These are phyloP conservation scores for Drosophila kokeensis DNA, from an alignment of 2,888 invertebrate genomes.

Conservation along the genomic window DNA sequence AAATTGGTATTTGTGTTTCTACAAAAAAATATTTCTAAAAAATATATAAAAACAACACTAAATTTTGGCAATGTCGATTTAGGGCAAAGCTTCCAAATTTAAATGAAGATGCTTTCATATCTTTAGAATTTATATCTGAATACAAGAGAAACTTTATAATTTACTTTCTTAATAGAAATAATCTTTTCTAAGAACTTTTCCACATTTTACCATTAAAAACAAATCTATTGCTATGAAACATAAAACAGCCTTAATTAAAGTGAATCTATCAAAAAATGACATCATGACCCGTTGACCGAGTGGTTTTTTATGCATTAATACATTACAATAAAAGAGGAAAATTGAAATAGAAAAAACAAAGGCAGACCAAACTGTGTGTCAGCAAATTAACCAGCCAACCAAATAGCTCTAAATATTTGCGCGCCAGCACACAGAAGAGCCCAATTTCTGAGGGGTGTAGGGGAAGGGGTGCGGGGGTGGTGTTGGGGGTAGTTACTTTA, in stretches of 20 bases:
- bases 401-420: constrained; percentile 60
- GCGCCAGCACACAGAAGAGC: constrained; percentile 7
- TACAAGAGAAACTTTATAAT: too few relatives aligned
- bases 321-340: constrained; percentile 52
- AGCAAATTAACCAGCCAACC: constrained; percentile 56
- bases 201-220: too few relatives aligned
- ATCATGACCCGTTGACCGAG: constrained; percentile 78
- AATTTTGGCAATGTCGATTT: too few relatives aligned
- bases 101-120: too few relatives aligned
- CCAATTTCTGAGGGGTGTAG: background rate
- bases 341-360: background rate
- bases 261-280: constrained; percentile 73
- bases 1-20: too few relatives aligned
- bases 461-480: background rate
- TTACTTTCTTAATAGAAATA: too few relatives aligned
- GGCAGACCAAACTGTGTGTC: constrained; percentile 1
- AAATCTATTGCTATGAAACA: too few relatives aligned
- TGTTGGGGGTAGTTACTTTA: background rate
- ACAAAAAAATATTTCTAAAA: too few relatives aligned
- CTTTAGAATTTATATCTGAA: too few relatives aligned
- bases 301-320: constrained; percentile 60
- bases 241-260: constrained; percentile 47
- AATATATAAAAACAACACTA: too few relatives aligned
- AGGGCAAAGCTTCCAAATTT: too few relatives aligned
- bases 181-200: too few relatives aligned